These are phyloP conservation scores for Synanthedon myopaeformis DNA, from an alignment of 2,888 invertebrate genomes.

Conservation along the genomic window DNA sequence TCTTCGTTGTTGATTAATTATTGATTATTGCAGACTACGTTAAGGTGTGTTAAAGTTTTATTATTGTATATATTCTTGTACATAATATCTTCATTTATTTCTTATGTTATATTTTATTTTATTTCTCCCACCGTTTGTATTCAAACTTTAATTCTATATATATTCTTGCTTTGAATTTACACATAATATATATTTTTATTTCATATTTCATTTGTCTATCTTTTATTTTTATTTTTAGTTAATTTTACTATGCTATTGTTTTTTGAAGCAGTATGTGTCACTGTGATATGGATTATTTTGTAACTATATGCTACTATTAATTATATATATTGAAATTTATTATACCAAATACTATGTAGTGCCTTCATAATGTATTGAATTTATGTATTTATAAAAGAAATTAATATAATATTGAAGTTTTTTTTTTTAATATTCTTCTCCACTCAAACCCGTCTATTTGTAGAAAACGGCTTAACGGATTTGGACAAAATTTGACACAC, in stretches of 20 bases:
- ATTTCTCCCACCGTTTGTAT: not conserved
- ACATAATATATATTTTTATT: not conserved
- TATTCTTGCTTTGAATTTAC: not conserved
- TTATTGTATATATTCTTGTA: slow-evolving; percentile 11
- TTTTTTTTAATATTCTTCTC: no score
- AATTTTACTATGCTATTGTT: slow-evolving; percentile 2
- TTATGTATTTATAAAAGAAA: no score
- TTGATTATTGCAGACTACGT: slow-evolving; percentile 30
- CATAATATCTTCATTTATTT: not conserved
- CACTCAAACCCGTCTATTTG: no score
- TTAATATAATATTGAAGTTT: no score
- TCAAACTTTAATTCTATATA: not conserved
- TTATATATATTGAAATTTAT: slow-evolving; percentile 1
- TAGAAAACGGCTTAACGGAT: no score
- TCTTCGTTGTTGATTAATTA: slow-evolving; percentile 6
- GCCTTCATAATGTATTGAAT: no score
- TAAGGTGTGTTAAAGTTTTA: slow-evolving; percentile 29
- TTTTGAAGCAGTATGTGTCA: slow-evolving; percentile 37
- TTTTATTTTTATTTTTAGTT: slow-evolving; percentile 5
- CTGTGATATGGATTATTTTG: slow-evolving; percentile 42
- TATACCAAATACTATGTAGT: slow-evolving; percentile 6
- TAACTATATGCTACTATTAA: not conserved
- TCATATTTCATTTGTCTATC: not conserved
- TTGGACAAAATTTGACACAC: no score
- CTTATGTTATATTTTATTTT: not conserved